A percentile compares a stretch with the other conserved stretches of the same genome.
Conservation (phyloP, 1,140 invertebrate genomes). For the Atopsyche davidsoni region DNA sequence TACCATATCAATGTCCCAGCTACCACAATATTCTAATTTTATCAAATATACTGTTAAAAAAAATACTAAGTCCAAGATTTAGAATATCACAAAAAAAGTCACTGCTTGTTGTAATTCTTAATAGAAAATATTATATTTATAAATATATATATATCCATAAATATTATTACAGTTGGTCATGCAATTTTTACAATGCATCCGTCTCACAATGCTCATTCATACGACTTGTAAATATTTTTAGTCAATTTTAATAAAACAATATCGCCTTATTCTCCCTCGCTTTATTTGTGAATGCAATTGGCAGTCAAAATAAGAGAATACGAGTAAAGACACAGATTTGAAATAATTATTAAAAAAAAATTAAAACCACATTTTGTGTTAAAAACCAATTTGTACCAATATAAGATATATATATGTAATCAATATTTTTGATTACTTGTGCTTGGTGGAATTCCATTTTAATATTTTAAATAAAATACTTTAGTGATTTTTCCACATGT, state of each 20-base stretch:
- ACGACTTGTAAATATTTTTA: not conserved
- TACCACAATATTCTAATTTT: not conserved
- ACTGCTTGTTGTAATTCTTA: not conserved
- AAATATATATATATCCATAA: conserved; percentile 2
- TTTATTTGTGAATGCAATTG: too few species aligned
- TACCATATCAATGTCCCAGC: not conserved
- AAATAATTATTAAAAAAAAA: too few species aligned
- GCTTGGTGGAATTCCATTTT: too few species aligned
- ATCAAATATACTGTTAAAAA: not conserved
- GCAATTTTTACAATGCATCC: conserved; percentile 4
- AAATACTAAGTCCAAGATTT: not conserved
- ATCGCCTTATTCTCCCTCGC: not conserved
- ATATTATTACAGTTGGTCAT: conserved; percentile 1
- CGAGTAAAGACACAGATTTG: too few species aligned
- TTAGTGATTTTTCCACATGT: too few species aligned
- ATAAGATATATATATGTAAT: too few species aligned
- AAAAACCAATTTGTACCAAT: too few species aligned
- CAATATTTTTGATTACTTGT: too few species aligned
- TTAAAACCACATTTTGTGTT: too few species aligned
- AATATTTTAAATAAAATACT: too few species aligned
- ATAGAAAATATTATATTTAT: conserved; percentile 1
- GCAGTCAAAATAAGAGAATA: too few species aligned
- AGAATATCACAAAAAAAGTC: too few species aligned
- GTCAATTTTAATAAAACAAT: conserved; percentile 2
- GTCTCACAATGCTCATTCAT: not conserved